These are phyloP conservation scores for Gambusia yucatana DNA, from an alignment of 2,797 vertebrate genomes.

Conservation along the genomic window DNA sequence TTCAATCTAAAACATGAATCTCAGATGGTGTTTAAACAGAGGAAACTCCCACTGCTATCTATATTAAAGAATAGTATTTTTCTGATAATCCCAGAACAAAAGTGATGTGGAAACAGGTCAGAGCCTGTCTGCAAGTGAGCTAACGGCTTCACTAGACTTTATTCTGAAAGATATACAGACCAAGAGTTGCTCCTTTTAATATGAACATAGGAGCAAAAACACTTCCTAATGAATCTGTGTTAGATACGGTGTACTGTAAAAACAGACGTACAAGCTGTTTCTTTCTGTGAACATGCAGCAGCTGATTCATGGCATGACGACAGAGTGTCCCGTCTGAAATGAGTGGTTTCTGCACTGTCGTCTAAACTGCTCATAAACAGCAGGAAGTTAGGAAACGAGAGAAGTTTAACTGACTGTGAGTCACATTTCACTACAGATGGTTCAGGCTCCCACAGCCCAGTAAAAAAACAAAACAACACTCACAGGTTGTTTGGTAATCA, in stretches of 20 bases:
- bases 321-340: conserved; percentile 4
- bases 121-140: conserved; percentile 11
- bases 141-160: conserved; percentile 15
- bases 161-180: conserved; percentile 3
- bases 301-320: conserved; percentile 17
- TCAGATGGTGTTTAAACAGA: background rate
- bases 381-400: conserved; percentile 26
- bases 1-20: background rate
- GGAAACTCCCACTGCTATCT: background rate
- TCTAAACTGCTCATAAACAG: conserved; percentile 37
- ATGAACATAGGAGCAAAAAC: background rate
- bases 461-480: background rate
- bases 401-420: conserved; percentile 4
- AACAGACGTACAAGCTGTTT: background rate
- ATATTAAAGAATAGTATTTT: background rate
- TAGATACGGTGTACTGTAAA: background rate
- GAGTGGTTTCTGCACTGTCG: conserved; percentile 1
- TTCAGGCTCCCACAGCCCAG: conserved; percentile 6
- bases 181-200: background rate
- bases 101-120: conserved; percentile 5
- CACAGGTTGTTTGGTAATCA: background rate
- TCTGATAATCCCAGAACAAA: conserved; percentile 16
- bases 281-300: background rate
- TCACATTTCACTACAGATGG: conserved; percentile 19
- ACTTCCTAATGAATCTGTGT: background rate